These are phyloP conservation scores for Galeopterus variegatus DNA, from an alignment of 2,113 vertebrate genomes.

Conservation along the genomic window DNA sequence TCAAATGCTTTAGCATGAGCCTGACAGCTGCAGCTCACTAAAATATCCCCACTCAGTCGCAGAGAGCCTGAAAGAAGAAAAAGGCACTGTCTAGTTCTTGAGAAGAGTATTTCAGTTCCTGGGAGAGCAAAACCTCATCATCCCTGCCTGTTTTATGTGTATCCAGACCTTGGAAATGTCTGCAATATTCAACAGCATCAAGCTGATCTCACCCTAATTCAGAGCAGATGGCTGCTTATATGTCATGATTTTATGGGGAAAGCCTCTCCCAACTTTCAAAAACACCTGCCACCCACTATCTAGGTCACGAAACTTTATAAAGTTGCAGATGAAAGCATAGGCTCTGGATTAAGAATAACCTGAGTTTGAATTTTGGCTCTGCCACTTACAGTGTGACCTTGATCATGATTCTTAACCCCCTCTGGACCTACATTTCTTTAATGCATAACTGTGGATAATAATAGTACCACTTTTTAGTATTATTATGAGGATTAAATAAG, in stretches of 20 bases:
- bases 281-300: slow-evolving; percentile 70
- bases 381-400: neutral
- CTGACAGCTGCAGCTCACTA: slow-evolving; percentile 46
- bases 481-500: slow-evolving; percentile 42
- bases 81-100: neutral
- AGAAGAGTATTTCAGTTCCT: slow-evolving; percentile 64
- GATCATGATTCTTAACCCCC: neutral
- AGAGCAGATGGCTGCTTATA: slow-evolving; percentile 76
- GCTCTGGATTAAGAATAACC: slow-evolving; percentile 58
- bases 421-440: slow-evolving; percentile 31
- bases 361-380: slow-evolving; percentile 32
- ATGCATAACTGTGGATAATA: neutral
- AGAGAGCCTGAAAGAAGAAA: slow-evolving; percentile 9
- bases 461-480: neutral
- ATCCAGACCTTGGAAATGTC: slow-evolving; percentile 72
- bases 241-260: slow-evolving; percentile 74
- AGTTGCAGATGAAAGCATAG: slow-evolving; percentile 48
- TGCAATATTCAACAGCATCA: slow-evolving; percentile 65
- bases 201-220: slow-evolving; percentile 75
- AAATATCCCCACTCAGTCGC: neutral
- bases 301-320: slow-evolving; percentile 69
- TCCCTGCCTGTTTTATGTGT: slow-evolving; percentile 37
- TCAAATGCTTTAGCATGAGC: neutral
- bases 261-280: slow-evolving; percentile 70
- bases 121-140: slow-evolving; percentile 34